Base-by-base conservation (phyloP, 2,113 vertebrate species). In the Amphilophus citrinellus region DNA sequence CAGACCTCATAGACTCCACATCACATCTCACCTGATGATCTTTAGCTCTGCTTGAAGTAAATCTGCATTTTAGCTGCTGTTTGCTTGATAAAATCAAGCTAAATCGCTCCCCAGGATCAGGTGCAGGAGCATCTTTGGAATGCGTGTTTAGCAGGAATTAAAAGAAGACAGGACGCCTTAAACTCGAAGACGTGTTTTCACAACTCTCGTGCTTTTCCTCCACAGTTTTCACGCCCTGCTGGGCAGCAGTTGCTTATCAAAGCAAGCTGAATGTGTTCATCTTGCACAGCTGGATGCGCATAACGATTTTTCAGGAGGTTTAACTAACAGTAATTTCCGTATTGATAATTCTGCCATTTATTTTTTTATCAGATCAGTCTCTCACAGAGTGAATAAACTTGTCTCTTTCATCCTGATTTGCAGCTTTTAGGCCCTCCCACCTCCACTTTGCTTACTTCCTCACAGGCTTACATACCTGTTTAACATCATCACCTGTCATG, bases 401-500 rank as follows among this genome's bases (percentile, higher is more conserved):
- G 47, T 22, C 13, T 50, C 11, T 27, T 44, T 65, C n/a, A 60
- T 42, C 60, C 66, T 58, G 83, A 82, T 73, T 47, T 39, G 61
- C 42, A 65, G 42, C 30, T 11, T 81, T 76, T 57, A 35, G 56
- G 35, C 6, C 79, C 84, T 75, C 83, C 66, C 58, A 3, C 57
- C 5, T 10, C 17, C 56, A 24, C 39, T 60, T 14, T 35, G 0
- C 9, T 60, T 5, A 27, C 60, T 30, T 13, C 11, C 57, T 63
- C 77, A 24, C n/a, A 53, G 27, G 14, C 68, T 4, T 18, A 35
- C 86, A 78, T 77, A 13, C 79, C 82, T 68, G 7, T 42, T 35
- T 62, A 81, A 81, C 61, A 61, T 58, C 57, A 42, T 77, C 82
- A 30, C 57, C 60, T 3, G 50, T 73, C 75, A 62, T 47, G 47